Evolutionary conservation across 2,888 invertebrate genomes (phyloP), one percentile per base, ranked within the genome.

Genomic region (Alitta virens): DNA sequence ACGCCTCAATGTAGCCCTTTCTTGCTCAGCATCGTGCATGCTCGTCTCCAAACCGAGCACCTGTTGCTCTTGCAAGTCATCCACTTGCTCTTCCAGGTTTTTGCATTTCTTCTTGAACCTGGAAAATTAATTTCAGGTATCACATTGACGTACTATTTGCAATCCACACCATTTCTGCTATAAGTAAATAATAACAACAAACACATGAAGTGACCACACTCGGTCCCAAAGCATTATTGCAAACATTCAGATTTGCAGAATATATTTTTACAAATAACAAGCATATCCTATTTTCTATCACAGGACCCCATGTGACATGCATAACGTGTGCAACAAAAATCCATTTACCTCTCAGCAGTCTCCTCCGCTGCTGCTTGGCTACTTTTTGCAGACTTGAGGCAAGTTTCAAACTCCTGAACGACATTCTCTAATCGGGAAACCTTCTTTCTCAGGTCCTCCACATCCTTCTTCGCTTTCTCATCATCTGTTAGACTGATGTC

Each of bases 371-470:
- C 16, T 23, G 46, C 23, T 23, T 61, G 51, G 12, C 56, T 49
- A 23, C 46, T 49, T 42, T 60, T 60, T 12, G 63, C 40, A 18
- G 57, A 60, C 1, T 49, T 60, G n/a, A 63, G 42, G 23, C 60
- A 60, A 14, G 16, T 49, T 49, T 63, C 56, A n/a, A 63, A 46
- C n/a, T 60, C 63, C n/a, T 56, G 27, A 1, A 61, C 50, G 18
- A 56, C 33, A 33, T 33, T 55, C n/a, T 55, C 61, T 2, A 61
- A 25, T 2, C 14, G 1, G 26, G 52, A 50, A 0, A 43, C 16
- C n/a, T 14, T 38, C n/a, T 33, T 33, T 33, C 14, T 27, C 9
- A 25, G 16, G 33, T 57, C 46, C 24, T 12, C 38, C 7, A 52
- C 46, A 12, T 49, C 57, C 43, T 63, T 50, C 2, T 49, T 18